Evolutionary conservation across 2,888 invertebrate genomes (phyloP), one percentile per base, ranked within the genome.

Genomic region (Hypomecis atomaria): DNA sequence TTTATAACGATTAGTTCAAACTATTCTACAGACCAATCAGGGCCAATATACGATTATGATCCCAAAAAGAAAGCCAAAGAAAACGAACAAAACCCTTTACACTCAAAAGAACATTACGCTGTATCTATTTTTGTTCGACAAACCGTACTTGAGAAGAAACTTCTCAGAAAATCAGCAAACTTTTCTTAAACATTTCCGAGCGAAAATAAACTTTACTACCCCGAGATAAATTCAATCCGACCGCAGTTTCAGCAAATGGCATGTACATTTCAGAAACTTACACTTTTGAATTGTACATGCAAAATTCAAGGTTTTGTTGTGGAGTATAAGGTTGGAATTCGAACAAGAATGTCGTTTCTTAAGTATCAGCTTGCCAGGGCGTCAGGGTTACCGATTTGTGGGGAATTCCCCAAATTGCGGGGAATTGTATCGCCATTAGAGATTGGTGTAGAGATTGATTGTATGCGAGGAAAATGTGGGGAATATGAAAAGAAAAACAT

Each of bases 81-180:
- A 78, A 77, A 78, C 76, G 76, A 70, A 75, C 67, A 75, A 75
- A 75, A 71, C 70, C 76, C 78, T 82, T 82, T 81, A 83, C 84
- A 84, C 85, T 87, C 84, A 80, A 85, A 87, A 83, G 86, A 86
- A 87, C 88, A 88, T 87, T 84, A 88, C 74, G 75, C 80, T 88
- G 87, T 81, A 78, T 84, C 83, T 88, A 86, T 90, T 90, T 90
- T 88, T 82, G 77, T 84, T 85, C 83, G 85, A 88, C 84, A 85
- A 84, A 84, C 86, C 87, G 79, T 88, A 85, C 88, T 86, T 87
- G 82, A 59, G 79, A 82, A 83, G 85, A 86, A 86, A 81, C 84
- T 81, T 76, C 75, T 76, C 83, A 82, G 85, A 85, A 87, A 83
- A 83, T 79, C 66, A 37, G 75, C 82, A 76, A 83, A 78, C 59